Percentiles rank a stretch among this genome's conserved stretches.
Conservation (phyloP, 2,113 vertebrate genomes). For the Chaetops frenatus region DNA sequence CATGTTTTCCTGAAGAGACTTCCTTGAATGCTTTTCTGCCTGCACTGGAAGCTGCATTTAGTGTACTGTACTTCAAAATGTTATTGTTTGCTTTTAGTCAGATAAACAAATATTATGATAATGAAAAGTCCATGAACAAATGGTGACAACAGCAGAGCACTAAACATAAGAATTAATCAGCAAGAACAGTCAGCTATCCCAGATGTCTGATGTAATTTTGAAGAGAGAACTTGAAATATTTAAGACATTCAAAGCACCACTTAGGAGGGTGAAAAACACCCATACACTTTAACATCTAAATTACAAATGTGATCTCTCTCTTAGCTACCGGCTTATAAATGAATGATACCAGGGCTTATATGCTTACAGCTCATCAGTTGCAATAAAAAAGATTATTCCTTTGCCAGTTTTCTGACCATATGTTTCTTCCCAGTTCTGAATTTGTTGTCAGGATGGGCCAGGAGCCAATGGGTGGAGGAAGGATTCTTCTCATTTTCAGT, state of each 20-base stretch:
- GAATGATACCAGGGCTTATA: not conserved
- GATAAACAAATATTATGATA: constrained; percentile 70
- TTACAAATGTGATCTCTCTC: not conserved
- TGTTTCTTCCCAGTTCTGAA: not conserved
- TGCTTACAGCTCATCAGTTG: not conserved
- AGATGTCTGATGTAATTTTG: constrained; percentile 68
- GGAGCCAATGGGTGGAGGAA: not conserved
- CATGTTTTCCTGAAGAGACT: constrained; percentile 4
- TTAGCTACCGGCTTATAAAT: not conserved
- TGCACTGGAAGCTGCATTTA: constrained; percentile 15
- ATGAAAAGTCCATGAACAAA: constrained; percentile 65
- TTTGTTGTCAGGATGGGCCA: not conserved
- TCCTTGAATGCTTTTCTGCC: constrained; percentile 5
- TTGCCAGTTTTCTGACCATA: not conserved
- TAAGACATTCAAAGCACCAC: constrained; percentile 48
- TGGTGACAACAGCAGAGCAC: constrained; percentile 54
- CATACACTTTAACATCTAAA: not conserved
- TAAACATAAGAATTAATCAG: constrained; percentile 69
- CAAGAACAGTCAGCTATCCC: constrained; percentile 45
- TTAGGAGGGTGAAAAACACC: not conserved
- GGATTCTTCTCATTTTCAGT: not conserved
- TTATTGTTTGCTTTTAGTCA: constrained; percentile 67
- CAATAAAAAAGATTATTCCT: not conserved
- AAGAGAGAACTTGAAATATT: constrained; percentile 53
- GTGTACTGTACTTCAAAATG: constrained; percentile 39